phyloP scores from a whole-genome alignment of 2,888 invertebrate genomes.

The Lasioglossum villosulum region DNA sequence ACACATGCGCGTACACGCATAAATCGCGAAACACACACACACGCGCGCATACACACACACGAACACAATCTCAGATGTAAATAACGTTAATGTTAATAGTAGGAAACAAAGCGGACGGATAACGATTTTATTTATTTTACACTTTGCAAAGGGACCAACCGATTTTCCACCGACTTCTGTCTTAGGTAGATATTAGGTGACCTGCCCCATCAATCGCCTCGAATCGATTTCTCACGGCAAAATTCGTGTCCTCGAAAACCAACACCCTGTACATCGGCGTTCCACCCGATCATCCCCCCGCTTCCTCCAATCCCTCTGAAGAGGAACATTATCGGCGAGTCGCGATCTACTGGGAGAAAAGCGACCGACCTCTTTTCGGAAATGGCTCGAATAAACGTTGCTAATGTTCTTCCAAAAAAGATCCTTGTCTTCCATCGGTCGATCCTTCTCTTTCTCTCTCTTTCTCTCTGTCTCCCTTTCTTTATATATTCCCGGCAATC shows the following conservation, averaged over 20 bases:
- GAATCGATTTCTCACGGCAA: conserved; percentile 69
- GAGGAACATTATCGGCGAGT: conserved; percentile 61
- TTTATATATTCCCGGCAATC: background rate
- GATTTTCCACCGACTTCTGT: conserved; percentile 84
- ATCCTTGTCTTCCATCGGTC: conserved; percentile 58
- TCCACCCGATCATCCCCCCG: background rate
- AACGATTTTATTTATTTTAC: conserved; percentile 82
- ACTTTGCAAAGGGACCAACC: conserved; percentile 83
- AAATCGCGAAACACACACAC: background rate
- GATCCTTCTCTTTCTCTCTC: background rate
- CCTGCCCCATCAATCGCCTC: conserved; percentile 82
- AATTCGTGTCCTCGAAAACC: background rate
- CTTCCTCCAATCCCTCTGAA: background rate
- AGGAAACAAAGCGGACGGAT: conserved; percentile 74
- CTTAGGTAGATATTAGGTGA: conserved; percentile 82
- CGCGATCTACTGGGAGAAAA: conserved; percentile 29
- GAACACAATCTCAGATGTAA: conserved; percentile 72
- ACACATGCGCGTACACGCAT: background rate
- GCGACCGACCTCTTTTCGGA: conserved; percentile 15
- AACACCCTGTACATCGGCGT: conserved; percentile 26
- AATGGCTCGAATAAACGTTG: conserved; percentile 42
- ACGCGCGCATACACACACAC: background rate
- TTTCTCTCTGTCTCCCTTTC: background rate
- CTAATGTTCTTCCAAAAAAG: conserved; percentile 56
- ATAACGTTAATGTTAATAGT: conserved; percentile 75